These are phyloP conservation scores for Eulacestoma nigropectus DNA, from an alignment of 2,113 vertebrate species.

Conservation along the genomic window DNA sequence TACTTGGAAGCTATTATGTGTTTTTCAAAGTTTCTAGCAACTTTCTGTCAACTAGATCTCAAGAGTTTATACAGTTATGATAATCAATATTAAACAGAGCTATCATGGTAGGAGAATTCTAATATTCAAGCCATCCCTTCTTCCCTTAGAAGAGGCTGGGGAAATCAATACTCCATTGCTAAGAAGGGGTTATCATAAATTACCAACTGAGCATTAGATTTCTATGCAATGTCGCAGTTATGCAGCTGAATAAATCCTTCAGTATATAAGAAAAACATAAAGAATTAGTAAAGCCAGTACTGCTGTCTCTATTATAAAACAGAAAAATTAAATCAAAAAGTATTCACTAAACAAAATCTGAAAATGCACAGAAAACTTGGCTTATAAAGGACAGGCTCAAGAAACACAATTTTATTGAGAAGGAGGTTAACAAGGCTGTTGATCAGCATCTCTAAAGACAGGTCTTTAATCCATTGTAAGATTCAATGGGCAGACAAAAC, in stretches of 20 bases:
- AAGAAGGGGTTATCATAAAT: slow-evolving; percentile 54
- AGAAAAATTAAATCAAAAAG: background rate
- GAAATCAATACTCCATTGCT: slow-evolving; percentile 44
- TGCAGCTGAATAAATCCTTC: background rate
- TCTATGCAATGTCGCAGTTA: background rate
- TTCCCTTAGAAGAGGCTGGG: background rate
- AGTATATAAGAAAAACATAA: background rate
- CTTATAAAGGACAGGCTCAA: background rate
- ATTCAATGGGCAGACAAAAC: background rate
- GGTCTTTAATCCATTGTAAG: background rate
- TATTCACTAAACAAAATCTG: background rate
- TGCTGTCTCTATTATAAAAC: background rate
- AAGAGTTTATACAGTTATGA: slow-evolving; percentile 33
- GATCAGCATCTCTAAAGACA: background rate
- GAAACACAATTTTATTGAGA: background rate
- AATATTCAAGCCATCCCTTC: slow-evolving; percentile 25
- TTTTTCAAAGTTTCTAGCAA: slow-evolving; percentile 36
- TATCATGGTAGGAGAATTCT: background rate
- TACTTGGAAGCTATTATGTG: slow-evolving; percentile 46
- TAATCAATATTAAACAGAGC: slow-evolving; percentile 50
- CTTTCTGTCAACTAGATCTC: slow-evolving; percentile 27
- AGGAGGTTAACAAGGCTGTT: background rate
- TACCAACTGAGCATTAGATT: slow-evolving; percentile 23
- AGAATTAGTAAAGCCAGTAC: background rate
- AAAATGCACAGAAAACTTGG: background rate